Conservation (phyloP, 2,797 vertebrate genomes). For the Coregonus sp. region DNA sequence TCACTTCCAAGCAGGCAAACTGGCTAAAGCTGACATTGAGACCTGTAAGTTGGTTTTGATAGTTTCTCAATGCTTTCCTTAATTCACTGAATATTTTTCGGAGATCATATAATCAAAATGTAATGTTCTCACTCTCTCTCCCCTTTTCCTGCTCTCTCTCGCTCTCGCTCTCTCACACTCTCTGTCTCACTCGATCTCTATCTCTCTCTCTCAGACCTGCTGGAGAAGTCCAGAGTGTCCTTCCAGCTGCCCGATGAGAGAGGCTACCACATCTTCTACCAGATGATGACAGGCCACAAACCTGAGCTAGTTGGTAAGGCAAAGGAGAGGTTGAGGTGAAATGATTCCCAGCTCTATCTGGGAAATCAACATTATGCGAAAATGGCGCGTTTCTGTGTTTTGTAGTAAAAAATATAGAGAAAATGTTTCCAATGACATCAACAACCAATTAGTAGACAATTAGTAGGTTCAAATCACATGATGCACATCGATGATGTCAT, state of each 20-base stretch:
- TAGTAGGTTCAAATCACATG: too few species aligned
- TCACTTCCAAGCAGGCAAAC: neutral
- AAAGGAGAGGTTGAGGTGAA: constrained; percentile 37
- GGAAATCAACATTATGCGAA: too few species aligned
- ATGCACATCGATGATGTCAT: too few species aligned
- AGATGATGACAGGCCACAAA: constrained; percentile 75
- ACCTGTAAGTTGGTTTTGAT: neutral
- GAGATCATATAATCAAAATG: neutral
- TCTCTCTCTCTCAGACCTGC: constrained; percentile 61
- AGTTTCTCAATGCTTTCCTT: neutral
- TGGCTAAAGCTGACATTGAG: too few species aligned
- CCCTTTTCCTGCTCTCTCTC: too few species aligned
- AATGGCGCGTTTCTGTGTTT: constrained; percentile 15
- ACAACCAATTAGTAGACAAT: too few species aligned
- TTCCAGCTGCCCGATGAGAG: constrained; percentile 76
- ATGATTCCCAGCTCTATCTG: neutral
- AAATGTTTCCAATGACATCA: too few species aligned
- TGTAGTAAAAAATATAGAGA: too few species aligned
- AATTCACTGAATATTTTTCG: neutral
- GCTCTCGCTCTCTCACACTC: too few species aligned
- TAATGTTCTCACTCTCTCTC: neutral
- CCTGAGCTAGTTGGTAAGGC: constrained; percentile 75
- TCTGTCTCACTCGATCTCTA: too few species aligned
- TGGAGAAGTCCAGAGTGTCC: constrained; percentile 76
- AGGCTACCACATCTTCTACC: constrained; percentile 79